These are phyloP conservation scores for Panthera leo DNA, from an alignment of 2,113 vertebrate species.

Conservation along the genomic window DNA sequence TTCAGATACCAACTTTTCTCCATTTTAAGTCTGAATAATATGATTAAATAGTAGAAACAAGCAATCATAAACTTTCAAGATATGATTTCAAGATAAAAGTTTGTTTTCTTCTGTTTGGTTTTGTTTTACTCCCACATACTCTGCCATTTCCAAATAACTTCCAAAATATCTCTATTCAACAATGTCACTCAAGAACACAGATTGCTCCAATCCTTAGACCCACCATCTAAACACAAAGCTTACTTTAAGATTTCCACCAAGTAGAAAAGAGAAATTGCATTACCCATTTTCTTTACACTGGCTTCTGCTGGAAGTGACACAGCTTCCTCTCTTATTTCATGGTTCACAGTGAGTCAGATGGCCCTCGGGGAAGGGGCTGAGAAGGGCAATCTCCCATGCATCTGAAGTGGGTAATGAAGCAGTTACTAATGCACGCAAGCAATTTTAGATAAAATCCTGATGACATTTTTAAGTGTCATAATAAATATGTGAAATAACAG, in stretches of 20 bases:
- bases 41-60: background rate
- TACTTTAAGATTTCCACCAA: background rate
- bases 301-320: background rate
- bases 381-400: rapidly evolving
- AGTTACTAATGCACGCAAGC: background rate
- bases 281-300: background rate
- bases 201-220: background rate
- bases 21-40: background rate
- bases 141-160: background rate
- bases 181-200: background rate
- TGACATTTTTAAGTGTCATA: background rate
- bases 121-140: background rate
- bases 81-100: background rate
- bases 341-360: background rate
- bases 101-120: background rate
- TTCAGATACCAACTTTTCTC: background rate
- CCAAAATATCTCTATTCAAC: background rate
- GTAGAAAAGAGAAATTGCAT: background rate
- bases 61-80: background rate
- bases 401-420: background rate
- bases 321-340: background rate
- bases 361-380: background rate
- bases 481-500: background rate
- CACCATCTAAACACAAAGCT: background rate
- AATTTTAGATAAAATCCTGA: background rate